phyloP scores from a whole-genome alignment of 1,140 invertebrate genomes.

The Bombus superbus region DNA sequence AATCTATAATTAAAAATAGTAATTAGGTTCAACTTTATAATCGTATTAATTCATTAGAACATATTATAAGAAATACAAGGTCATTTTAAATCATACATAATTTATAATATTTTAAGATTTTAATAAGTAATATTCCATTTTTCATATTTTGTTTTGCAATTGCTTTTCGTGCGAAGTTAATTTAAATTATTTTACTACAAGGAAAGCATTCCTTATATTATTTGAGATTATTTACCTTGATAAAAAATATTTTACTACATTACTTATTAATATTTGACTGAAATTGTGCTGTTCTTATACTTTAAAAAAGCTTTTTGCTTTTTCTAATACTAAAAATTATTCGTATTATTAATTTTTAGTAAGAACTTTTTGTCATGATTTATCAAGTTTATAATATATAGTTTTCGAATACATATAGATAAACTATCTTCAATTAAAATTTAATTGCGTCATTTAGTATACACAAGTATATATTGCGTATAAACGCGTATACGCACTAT shows the following conservation, averaged over 20 bases:
- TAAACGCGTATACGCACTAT: not conserved
- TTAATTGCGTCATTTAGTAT: conserved; percentile 40
- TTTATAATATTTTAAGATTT: not conserved
- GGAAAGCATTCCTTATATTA: not conserved
- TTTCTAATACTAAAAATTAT: not conserved
- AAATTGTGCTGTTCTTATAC: not conserved
- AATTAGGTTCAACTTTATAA: not conserved
- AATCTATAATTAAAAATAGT: not conserved
- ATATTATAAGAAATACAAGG: not conserved
- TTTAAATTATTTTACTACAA: not conserved
- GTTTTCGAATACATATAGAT: not conserved
- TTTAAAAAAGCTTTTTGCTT: not conserved
- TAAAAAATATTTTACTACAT: not conserved
- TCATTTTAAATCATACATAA: not conserved
- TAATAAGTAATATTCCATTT: not conserved
- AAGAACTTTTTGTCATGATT: not conserved
- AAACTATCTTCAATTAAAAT: conserved; percentile 16
- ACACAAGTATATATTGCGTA: conserved; percentile 23
- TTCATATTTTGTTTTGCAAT: not conserved
- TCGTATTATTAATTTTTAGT: not conserved
- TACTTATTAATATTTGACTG: not conserved
- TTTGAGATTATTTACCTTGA: not conserved
- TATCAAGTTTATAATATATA: conserved; percentile 24
- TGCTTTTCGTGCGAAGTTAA: not conserved
- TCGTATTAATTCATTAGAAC: not conserved